These are phyloP conservation scores for Eretmochelys imbricata DNA, from an alignment of 2,113 vertebrate species.

Conservation along the genomic window DNA sequence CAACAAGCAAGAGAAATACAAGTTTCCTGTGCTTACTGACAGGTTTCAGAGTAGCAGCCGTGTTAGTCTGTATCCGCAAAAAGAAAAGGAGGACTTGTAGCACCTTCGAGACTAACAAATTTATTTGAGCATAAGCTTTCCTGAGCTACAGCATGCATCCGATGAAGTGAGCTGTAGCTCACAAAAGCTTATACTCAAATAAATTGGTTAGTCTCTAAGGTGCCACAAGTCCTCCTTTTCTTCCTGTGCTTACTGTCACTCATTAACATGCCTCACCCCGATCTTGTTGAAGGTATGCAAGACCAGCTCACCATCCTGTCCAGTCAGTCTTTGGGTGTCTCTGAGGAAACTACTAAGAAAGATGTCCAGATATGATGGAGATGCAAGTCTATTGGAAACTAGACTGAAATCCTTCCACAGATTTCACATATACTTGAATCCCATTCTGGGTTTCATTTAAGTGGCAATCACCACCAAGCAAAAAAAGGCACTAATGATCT, in stretches of 20 bases:
- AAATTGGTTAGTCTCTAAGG: too few relatives aligned
- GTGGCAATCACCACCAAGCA: background rate
- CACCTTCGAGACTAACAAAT: too few relatives aligned
- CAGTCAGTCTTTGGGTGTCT: background rate
- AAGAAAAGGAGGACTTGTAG: too few relatives aligned
- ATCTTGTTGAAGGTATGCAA: background rate
- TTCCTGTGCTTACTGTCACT: background rate
- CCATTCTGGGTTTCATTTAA: background rate
- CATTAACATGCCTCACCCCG: background rate
- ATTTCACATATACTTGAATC: background rate
- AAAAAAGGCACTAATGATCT: background rate
- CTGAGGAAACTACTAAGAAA: background rate
- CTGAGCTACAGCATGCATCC: too few relatives aligned
- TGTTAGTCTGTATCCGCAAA: too few relatives aligned
- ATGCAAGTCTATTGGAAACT: background rate
- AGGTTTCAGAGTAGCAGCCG: too few relatives aligned
- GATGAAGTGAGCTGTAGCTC: too few relatives aligned
- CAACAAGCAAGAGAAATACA: background rate
- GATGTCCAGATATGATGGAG: background rate
- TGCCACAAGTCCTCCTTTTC: too few relatives aligned
- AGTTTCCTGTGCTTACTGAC: background rate
- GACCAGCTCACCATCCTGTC: background rate
- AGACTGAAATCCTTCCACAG: background rate
- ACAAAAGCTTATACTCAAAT: too few relatives aligned
- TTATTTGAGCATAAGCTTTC: too few relatives aligned